These are phyloP conservation scores for Nannospalax galili DNA, from an alignment of 2,113 vertebrate genomes.

Conservation along the genomic window DNA sequence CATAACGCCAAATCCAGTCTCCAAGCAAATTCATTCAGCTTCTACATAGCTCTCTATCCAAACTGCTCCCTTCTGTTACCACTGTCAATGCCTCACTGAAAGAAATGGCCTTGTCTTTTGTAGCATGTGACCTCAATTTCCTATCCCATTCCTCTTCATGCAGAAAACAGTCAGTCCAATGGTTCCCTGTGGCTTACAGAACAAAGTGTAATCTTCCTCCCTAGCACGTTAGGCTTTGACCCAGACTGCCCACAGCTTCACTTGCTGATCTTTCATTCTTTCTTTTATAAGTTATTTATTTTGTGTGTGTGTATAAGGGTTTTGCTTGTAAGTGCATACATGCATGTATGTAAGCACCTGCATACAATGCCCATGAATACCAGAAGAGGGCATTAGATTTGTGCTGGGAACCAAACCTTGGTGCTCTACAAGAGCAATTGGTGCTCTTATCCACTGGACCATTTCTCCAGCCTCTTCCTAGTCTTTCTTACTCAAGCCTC, in stretches of 20 bases:
- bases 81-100: not conserved
- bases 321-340: too few species aligned
- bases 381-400: too few species aligned
- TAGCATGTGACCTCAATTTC: not conserved
- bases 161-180: not conserved
- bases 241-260: not conserved
- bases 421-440: too few species aligned
- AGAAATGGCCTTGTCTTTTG: not conserved
- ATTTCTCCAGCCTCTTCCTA: too few species aligned
- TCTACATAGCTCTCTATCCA: not conserved
- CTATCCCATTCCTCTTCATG: not conserved
- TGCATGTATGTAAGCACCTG: too few species aligned
- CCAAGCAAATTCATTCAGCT: not conserved
- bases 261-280: too few species aligned
- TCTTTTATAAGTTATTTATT: too few species aligned
- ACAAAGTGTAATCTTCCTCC: not conserved
- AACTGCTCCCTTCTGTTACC: not conserved
- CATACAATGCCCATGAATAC: too few species aligned
- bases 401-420: too few species aligned
- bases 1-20: not conserved
- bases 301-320: too few species aligned
- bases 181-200: not conserved
- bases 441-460: too few species aligned
- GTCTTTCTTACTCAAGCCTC: not conserved
- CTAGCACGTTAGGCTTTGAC: not conserved